Evolutionary conservation across 1,140 invertebrate species (phyloP).

Genomic region (Calosoma granatense): DNA sequence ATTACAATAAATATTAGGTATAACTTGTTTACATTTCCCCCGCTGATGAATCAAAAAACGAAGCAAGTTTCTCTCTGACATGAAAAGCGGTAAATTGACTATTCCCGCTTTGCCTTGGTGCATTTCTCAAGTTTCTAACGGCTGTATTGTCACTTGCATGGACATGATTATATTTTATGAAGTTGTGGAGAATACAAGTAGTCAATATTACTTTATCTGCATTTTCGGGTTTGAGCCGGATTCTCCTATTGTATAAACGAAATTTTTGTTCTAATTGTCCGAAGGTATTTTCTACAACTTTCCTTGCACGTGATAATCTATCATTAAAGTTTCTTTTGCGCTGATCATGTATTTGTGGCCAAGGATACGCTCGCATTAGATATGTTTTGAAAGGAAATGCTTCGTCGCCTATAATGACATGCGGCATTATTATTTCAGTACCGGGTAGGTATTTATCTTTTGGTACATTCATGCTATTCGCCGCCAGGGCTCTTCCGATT

Average conservation of each 20-base stretch:
- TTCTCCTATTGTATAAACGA: constrained; percentile 20
- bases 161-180: constrained; percentile 13
- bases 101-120: neutral
- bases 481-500: constrained; percentile 13
- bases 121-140: neutral
- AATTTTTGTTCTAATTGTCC: neutral
- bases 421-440: constrained; percentile 22
- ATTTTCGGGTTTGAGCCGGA: constrained; percentile 26
- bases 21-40: too few species aligned
- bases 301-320: constrained; percentile 12
- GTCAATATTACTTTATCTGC: constrained; percentile 24
- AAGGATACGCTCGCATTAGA: constrained; percentile 35
- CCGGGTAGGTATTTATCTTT: constrained; percentile 20
- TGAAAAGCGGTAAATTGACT: neutral
- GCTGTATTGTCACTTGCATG: neutral
- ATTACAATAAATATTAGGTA: too few species aligned
- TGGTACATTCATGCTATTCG: constrained; percentile 24
- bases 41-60: neutral
- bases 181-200: constrained; percentile 27
- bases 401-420: constrained; percentile 35
- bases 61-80: neutral
- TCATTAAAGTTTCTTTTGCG: constrained; percentile 15
- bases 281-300: constrained; percentile 15
- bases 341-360: constrained; percentile 20
- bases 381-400: constrained; percentile 32